A percentile compares a stretch with the other conserved stretches of the same genome.
These are phyloP conservation scores for Podilymbus podiceps DNA, from an alignment of 2,113 vertebrate genomes.

Conservation along the genomic window DNA sequence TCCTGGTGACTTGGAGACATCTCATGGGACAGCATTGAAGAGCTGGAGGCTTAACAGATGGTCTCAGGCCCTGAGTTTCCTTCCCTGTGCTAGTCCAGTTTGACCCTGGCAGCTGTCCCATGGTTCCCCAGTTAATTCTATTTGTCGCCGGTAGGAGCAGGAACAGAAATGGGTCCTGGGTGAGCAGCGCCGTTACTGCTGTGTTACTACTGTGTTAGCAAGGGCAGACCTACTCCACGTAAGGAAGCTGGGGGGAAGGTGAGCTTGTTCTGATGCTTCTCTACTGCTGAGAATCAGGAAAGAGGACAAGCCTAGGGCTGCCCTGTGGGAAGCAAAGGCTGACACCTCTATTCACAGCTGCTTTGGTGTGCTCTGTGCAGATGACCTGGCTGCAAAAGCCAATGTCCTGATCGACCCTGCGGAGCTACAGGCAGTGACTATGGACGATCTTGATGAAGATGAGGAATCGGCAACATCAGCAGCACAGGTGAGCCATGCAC, in stretches of 20 bases:
- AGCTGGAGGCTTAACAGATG: not conserved
- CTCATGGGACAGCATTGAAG: not conserved
- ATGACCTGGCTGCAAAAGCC: slow-evolving; percentile 91
- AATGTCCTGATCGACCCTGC: slow-evolving; percentile 94
- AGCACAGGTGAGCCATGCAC: slow-evolving; percentile 76
- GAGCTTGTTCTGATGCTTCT: not conserved
- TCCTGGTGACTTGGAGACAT: not conserved
- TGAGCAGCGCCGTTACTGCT: not conserved
- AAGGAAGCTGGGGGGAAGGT: not conserved
- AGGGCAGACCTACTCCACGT: not conserved
- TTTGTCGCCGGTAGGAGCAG: not conserved
- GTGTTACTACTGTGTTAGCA: not conserved
- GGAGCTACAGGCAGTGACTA: slow-evolving; percentile 89
- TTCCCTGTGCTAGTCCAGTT: not conserved
- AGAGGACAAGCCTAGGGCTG: not conserved
- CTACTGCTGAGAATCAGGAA: not conserved
- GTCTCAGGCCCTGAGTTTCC: not conserved
- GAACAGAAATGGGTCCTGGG: not conserved
- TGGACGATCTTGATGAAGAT: slow-evolving; percentile 97
- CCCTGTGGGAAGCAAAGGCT: not conserved
- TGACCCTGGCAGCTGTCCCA: not conserved
- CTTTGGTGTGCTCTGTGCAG: slow-evolving; percentile 70
- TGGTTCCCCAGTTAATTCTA: not conserved
- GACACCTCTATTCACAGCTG: not conserved
- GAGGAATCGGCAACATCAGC: slow-evolving; percentile 83